Percentiles rank a stretch among this genome's conserved stretches.
phyloP scores from a whole-genome alignment of 2,113 vertebrate genomes.

The Abramis brama region DNA sequence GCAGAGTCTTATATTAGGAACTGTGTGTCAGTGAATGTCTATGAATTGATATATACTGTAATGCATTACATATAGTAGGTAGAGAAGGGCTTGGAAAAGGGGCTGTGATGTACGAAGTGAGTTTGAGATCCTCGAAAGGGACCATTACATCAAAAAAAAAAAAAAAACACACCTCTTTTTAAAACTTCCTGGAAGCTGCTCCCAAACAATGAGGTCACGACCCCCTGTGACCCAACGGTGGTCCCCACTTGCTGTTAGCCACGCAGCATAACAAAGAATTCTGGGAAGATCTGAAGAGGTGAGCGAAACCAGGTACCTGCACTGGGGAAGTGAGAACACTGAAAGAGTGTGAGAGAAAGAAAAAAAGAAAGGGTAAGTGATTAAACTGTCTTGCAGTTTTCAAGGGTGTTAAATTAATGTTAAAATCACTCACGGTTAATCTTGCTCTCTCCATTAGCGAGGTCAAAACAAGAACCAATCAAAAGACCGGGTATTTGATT shows the following conservation, averaged over 20 bases:
- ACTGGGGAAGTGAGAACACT: conserved; percentile 79
- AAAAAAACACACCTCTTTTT: conserved; percentile 70
- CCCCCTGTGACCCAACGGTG: conserved; percentile 82
- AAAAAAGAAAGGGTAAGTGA: conserved; percentile 27
- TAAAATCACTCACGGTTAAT: conserved; percentile 74
- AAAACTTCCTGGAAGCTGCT: conserved; percentile 74
- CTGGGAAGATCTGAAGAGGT: conserved; percentile 72
- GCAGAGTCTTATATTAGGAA: conserved; percentile 25
- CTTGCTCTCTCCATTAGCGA: conserved; percentile 75
- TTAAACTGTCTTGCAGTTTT: background rate
- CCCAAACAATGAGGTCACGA: conserved; percentile 75
- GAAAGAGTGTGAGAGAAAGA: conserved; percentile 11
- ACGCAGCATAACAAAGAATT: conserved; percentile 76
- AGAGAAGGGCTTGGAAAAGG: background rate
- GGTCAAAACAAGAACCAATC: conserved; percentile 79
- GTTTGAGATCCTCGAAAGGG: background rate
- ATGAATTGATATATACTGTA: conserved; percentile 11
- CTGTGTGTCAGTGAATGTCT: conserved; percentile 13
- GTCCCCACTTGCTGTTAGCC: conserved; percentile 78
- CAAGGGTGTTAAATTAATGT: background rate
- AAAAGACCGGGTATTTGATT: conserved; percentile 77
- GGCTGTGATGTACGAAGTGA: background rate
- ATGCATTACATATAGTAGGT: background rate
- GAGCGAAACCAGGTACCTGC: conserved; percentile 76
- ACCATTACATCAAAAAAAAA: background rate